Percentiles rank a stretch among this genome's conserved stretches.
Evolutionary conservation across 2,888 invertebrate species (phyloP).

Genomic region (Acanthosoma haemorrhoidale): DNA sequence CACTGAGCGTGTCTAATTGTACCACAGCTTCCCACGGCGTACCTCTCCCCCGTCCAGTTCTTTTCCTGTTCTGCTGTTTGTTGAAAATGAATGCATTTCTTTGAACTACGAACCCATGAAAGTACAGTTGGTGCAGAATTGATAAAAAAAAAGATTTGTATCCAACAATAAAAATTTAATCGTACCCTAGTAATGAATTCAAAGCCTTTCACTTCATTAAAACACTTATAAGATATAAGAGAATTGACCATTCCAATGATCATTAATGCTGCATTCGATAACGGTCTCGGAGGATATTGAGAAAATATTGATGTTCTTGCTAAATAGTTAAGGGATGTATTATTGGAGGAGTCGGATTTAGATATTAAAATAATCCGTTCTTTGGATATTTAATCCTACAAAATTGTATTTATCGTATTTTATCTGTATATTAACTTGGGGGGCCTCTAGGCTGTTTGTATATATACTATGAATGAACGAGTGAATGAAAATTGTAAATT

Average conservation of each 20-base stretch:
- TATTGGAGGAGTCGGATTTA: no score
- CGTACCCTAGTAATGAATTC: background rate
- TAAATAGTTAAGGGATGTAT: background rate
- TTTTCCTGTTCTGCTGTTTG: no score
- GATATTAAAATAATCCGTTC: no score
- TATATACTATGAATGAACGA: no score
- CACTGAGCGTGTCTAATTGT: background rate
- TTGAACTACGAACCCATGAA: background rate
- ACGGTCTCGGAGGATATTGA: background rate
- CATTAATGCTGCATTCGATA: slow-evolving; percentile 10
- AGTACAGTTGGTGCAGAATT: background rate
- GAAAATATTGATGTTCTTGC: background rate
- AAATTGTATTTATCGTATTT: no score
- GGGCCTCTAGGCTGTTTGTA: no score
- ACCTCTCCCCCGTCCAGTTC: background rate
- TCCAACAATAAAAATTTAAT: background rate
- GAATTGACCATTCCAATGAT: slow-evolving; percentile 5
- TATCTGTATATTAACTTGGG: no score
- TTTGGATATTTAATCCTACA: no score
- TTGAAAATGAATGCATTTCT: background rate
- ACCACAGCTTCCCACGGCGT: background rate
- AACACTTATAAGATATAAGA: slow-evolving; percentile 1
- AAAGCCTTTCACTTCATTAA: slow-evolving; percentile 14
- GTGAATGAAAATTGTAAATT: no score
- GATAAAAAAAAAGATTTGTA: background rate